Base-by-base conservation (phyloP, 1,140 invertebrate species). In the Elymnias hypermnestra region DNA sequence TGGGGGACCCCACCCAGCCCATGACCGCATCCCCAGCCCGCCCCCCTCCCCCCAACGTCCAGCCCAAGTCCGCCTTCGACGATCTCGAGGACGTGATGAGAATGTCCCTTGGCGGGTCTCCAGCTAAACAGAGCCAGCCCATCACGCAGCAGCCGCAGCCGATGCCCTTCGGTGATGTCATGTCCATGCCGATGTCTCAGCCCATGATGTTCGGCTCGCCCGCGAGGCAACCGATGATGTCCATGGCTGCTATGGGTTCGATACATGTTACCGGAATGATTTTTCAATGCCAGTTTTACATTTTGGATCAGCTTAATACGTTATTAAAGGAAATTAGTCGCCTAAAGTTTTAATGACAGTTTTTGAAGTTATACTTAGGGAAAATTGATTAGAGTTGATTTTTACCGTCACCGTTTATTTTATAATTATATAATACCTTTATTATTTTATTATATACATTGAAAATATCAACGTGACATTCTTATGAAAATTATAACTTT, bases 81-180 rank as follows among this genome's bases (percentile, higher is more conserved):
- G 91, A 93, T 66, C 82, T 93, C 23, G 91, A 92, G 66, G 90
- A 92, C 66, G 90, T 88, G 49, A 92, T 93, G 72, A 82, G 89
- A 9, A 89, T 90, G 87, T 90, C 90, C 35, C 86, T 92, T 62
- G 90, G 90, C 41, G 89, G 88, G 25, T 90, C 90, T 51, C 90
- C 91, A 7, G 88, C 89, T 18, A 82, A 83, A 49, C 53, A 89
- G 9, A 84, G 86, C 38, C 68, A 65, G 61, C 78, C 74, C 51
- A 82, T 77, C 64, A 86, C 68, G 39, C 78, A 83, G 49, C 83
- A 84, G 51, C 82, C 79, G 56, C 83, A 73, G 63, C 79, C 69
- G 52, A 78, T 70, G 72, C 72, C 88, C 14, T 75, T 75, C 64
- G 57, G 65, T 53, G 72, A 76, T 55, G 60, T 63, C 53, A 79